Evolutionary conservation across 2,888 invertebrate genomes (phyloP), one percentile per base, ranked within the genome.

Genomic region (Drosophila vallismaia): DNA sequence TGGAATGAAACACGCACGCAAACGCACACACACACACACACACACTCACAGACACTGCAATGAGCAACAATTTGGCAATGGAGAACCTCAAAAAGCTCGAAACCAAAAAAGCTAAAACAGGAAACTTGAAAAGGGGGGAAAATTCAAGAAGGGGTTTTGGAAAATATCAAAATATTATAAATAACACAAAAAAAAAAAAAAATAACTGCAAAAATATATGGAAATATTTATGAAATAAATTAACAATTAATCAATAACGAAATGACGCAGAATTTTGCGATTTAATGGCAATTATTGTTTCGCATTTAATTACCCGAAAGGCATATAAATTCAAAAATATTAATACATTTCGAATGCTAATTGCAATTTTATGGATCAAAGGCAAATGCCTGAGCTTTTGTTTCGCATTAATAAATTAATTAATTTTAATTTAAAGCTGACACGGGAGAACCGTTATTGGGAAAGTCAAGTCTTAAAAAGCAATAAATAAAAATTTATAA

Each of bases 341-440:
- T 28, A 31, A 48, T 56, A 48, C 31, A 68, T 67, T 68, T 26
- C 49, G 14, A 14, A 63, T 63, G 63, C 64, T 64, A 64, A 64
- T 64, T 64, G 63, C 45, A 24, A 63, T 46, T 64, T 64, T 26
- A 63, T 64, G 63, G 28, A 10, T 49, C 49, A 60, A 60, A 36
- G 60, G 60, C 33, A 38, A 38, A 0, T 1, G 24, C 2, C 9
- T 10, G 24, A 4, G 40, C 45, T 45, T 54, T 50, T 67, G 79
- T 60, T 70, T 69, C 74, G 79, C 74, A 82, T 74, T 19, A 19
- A 76, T 76, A 82, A 79, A 76, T 80, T 76, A 85, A 82, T 85
- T 74, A 85, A 64, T 60, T 59, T 59, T 76, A 74, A 85, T 85
- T 85, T 79, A 85, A 76, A 57, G 8, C 10, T 9, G 40, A 19